Base-by-base conservation (phyloP, 30 jellyfish, hydroid and myxozoan species). In the Aurelia sp. region DNA sequence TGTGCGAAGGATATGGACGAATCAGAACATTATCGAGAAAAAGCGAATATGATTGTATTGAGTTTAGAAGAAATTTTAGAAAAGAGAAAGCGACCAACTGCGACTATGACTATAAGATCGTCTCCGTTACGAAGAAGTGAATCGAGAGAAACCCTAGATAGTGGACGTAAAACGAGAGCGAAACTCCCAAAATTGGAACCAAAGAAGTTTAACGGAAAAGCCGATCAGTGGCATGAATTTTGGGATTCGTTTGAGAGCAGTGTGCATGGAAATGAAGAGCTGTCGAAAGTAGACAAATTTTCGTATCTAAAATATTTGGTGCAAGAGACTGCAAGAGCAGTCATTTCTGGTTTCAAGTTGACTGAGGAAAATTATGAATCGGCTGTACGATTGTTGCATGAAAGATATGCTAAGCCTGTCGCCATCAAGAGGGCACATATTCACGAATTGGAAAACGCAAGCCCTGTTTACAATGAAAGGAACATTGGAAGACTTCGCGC, bases 261-360 rank as follows among this genome's bases (percentile, higher is more conserved):
- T 37, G 81, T 70, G 8, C 64, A 70, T 27, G 66, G 47, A 3
- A 70, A 37, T 65, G 19, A 70, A 70, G 63, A 70, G 33, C 81
- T 22, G 18, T 17, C 40, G 8, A 23, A 17, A 15, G 81, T 22
- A 19, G 63, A 70, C 50, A 70, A 70, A 70, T 41, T 70, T 15
- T 17, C 81, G 0, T 70, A 70, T 70, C 6, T 70, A 33, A 33
- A 70, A 16, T 17, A 10, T 6, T 70, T 70, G 35, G 19, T 70
- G 62, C 64, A 27, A 70, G 81, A 70, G 63, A 67, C 81, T 22
- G 81, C 81, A 30, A 59, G 30, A 21, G 22, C 69, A 59, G 69
- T 59, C 10, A 23, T 70, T 33, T 33, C 81, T 4, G 81, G 81
- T 0, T 70, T 70, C 16, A 70, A 70, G 33, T 60, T 70, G 40